Base-by-base conservation (phyloP, 2,888 invertebrate genomes). In the Anoplius nigerrimus region DNA sequence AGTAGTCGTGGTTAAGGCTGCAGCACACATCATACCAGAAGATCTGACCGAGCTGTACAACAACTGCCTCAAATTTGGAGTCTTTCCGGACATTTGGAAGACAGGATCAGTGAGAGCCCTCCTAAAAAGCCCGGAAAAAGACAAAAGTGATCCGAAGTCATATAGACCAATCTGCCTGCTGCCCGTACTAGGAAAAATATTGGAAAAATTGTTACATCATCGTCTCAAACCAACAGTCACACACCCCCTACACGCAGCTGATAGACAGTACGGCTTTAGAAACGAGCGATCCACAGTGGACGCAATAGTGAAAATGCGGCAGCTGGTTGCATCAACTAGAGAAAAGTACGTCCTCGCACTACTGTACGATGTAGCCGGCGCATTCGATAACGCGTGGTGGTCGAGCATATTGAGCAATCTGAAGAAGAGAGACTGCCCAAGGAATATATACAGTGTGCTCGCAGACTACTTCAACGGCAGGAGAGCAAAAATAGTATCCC, bases 381-480 rank as follows among this genome's bases (percentile, higher is more conserved):
- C 76, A 0, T 79, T 78, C 16, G 72, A 77, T 21, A 74, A 74
- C 20, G 71, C 74, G 6, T 77, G 76, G 72, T 79, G 79, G 76
- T 78, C 78, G 0, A 34, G 69, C 0, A 71, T 77, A 0, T 21
- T 79, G 2, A 54, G 57, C 8, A 42, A 58, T 0, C 56, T 78
- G 0, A 63, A 60, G 3, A 4, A 55, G 0, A 21, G 74, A 6
- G 65, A 62, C 0, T 78, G 71, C 18, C 73, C 73, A 0, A 13
- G 0, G 15, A 71, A 75, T 42, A 18, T 73, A 0, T 72, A 53
- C 42, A 43, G 16, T 0, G 18, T 76, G 0, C 34, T 71, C 11
- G 0, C 6, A 0, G 63, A 52, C 48, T 72, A 70, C 22, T 55
- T 75, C 5, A 3, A n/a, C 0, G 42, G 59, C 22, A 20, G 68